Conservation (phyloP, 2,888 invertebrate species). For the Diarsia mendica region DNA sequence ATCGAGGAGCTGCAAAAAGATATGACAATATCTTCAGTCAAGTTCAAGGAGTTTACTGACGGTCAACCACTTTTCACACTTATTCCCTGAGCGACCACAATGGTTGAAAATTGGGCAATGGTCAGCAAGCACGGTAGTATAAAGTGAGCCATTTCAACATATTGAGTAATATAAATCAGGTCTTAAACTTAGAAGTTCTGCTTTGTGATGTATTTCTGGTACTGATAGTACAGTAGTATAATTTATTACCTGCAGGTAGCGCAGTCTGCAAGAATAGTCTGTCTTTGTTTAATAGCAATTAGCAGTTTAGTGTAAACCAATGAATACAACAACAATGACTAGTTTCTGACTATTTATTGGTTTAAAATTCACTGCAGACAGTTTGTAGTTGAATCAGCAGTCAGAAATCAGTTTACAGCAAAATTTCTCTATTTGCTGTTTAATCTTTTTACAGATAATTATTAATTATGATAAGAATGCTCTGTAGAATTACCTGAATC, state of each 20-base stretch:
- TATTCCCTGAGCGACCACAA: too few relatives aligned
- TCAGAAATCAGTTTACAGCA: too few relatives aligned
- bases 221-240: not conserved
- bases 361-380: not conserved
- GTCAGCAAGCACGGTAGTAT: too few relatives aligned
- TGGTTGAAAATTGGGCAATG: too few relatives aligned
- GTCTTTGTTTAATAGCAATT: not conserved
- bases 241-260: not conserved
- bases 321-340: too few relatives aligned
- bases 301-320: not conserved
- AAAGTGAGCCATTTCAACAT: not conserved
- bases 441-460: too few relatives aligned
- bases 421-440: too few relatives aligned
- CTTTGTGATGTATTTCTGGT: not conserved
- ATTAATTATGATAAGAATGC: not conserved
- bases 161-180: not conserved
- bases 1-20: slow-evolving; percentile 94
- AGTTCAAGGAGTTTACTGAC: not conserved
- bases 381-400: too few relatives aligned
- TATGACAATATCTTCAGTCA: not conserved
- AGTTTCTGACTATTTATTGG: not conserved
- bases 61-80: too few relatives aligned
- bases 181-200: not conserved
- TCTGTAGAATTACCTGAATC: slow-evolving; percentile 93
- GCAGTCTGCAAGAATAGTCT: not conserved